Evolutionary conservation across 37 sponge, comb jelly and placozoan species (phyloP).

Genomic region (Ianthella basta): DNA sequence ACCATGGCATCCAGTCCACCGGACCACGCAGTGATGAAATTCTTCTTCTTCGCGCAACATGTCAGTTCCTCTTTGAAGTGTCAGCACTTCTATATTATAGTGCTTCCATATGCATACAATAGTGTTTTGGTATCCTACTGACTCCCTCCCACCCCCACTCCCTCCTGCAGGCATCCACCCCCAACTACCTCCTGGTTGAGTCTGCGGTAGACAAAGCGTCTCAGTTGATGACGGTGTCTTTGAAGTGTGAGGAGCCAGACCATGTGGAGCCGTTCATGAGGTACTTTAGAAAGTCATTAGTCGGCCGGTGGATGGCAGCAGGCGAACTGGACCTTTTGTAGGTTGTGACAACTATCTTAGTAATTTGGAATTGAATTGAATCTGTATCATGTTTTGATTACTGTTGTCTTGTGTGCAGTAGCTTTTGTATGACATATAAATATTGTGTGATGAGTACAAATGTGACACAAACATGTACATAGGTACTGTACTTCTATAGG

Average conservation of each 20-base stretch:
- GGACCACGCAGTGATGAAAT: constrained; percentile 70
- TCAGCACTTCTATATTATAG: too few relatives aligned
- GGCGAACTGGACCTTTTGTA: background rate
- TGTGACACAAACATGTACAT: too few relatives aligned
- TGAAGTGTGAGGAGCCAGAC: constrained; percentile 73
- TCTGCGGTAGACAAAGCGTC: constrained; percentile 42
- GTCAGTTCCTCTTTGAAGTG: constrained; percentile 38
- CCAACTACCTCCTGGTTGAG: constrained; percentile 73
- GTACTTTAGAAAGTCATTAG: constrained; percentile 69
- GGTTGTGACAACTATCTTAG: too few relatives aligned
- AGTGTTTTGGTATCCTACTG: too few relatives aligned
- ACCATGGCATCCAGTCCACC: constrained; percentile 92
- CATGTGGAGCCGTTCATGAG: constrained; percentile 50
- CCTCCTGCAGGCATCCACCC: constrained; percentile 61
- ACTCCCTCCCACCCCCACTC: background rate
- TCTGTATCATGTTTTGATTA: too few relatives aligned
- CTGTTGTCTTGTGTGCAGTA: too few relatives aligned
- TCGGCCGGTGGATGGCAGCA: constrained; percentile 55
- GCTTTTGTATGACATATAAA: too few relatives aligned
- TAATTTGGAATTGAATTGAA: too few relatives aligned
- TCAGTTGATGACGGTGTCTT: constrained; percentile 40
- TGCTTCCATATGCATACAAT: too few relatives aligned
- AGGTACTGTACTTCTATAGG: too few relatives aligned
- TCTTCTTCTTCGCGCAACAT: constrained; percentile 89
- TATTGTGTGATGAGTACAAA: too few relatives aligned